Conservation (phyloP, 53 echinoderm and acorn worm genomes). For the Arbacia lixula region DNA sequence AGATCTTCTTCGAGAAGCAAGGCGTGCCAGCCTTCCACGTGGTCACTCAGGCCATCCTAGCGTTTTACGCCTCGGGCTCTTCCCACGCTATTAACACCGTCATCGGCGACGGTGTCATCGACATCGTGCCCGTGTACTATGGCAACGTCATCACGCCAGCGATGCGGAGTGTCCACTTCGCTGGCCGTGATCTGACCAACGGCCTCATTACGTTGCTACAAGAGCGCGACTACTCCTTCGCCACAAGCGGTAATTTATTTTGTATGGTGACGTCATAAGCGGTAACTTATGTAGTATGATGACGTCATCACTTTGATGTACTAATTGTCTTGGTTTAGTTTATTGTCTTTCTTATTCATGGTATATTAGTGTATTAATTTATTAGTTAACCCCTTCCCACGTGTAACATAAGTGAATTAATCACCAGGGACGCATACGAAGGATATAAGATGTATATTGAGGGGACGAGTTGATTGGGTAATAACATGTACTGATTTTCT, state of each 20-base stretch:
- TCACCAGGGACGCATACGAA: too few species aligned
- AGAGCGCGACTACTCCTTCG: constrained; percentile 43
- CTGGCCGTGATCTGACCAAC: constrained; percentile 47
- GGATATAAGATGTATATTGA: too few species aligned
- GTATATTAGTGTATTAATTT: too few species aligned
- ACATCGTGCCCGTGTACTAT: constrained; percentile 42
- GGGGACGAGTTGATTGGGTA: too few species aligned
- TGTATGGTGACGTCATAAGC: too few species aligned
- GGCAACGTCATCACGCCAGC: constrained; percentile 38
- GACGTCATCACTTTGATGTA: too few species aligned
- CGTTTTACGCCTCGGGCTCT: constrained; percentile 21
- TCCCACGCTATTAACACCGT: constrained; percentile 8
- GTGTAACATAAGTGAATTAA: too few species aligned
- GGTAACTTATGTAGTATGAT: too few species aligned
- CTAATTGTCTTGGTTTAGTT: too few species aligned
- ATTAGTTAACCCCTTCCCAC: too few species aligned
- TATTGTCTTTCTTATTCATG: too few species aligned
- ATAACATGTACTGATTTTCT: too few species aligned
- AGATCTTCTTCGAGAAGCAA: constrained; percentile 53
- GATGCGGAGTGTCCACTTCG: constrained; percentile 39
- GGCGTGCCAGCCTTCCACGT: constrained; percentile 17
- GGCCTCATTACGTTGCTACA: constrained; percentile 22
- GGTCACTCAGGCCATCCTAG: constrained; percentile 30
- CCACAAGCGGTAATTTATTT: constrained; percentile 31
- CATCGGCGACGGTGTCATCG: constrained; percentile 45